Evolutionary conservation across 2,113 vertebrate genomes (phyloP), one percentile per base, ranked within the genome.

Genomic region (Sylvia atricapilla): DNA sequence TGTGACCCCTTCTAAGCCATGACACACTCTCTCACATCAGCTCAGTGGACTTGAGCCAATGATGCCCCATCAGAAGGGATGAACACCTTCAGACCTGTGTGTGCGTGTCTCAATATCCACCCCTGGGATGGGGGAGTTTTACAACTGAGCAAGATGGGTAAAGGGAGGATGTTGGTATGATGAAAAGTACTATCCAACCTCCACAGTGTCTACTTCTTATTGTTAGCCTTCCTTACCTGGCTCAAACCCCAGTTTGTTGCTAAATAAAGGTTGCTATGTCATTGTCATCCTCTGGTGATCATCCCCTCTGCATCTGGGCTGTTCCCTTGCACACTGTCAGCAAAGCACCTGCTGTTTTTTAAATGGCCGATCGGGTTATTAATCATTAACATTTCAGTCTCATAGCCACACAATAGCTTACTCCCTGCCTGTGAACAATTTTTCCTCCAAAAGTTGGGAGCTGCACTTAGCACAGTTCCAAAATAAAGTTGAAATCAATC

Each of bases 51-150:
- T 4, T 59, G 17, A 44, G 27, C 22, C 22, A 37, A 3, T 68
- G 33, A 33, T 37, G 53, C 5, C 33, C 22, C 11, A 33, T 37
- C 37, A 60, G 37, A 37, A 44, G 15, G 22, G 46, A 37, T 52
- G 11, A 44, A 8, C 22, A 19, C 22, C 12, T 52, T 44, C 22
- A 52, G 22, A 6, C 17, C 31, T 76, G 2, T 23, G 11, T 22
- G 27, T 33, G 7, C 37, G 27, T 19, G 14, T 59, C 44, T 27
- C 17, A 43, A 0, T 31, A 31, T 22, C 17, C 58, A 37, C 9
- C 13, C 8, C 9, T 0, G 0, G 2, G 2, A 6, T 33, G 8
- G 9, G 11, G 11, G 9, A 68, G 14, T 60, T 37, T 52, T 37
- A 60, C 33, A 33, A 2, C 18, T 22, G 46, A 60, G 22, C 17